Base-by-base conservation (phyloP, 1,140 invertebrate genomes). In the Subanguina moxae region DNA sequence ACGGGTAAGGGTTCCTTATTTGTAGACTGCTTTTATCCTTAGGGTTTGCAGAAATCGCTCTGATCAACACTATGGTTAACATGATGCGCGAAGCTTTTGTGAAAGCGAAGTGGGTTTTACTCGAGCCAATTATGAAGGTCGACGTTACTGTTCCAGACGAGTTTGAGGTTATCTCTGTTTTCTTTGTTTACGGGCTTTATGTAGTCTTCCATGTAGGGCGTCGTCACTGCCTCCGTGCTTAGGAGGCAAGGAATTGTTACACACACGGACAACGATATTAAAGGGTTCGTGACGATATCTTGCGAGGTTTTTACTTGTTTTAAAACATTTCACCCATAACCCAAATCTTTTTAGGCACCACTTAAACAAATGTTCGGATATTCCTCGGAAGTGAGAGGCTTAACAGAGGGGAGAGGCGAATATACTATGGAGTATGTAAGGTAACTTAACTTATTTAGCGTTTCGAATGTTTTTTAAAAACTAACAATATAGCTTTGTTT, bases 291-390 rank as follows among this genome's bases (percentile, higher is more conserved):
- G 23, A 38, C 32, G 3, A 38, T 38, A 38, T 38, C 32, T 38
- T 38, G 3, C 11, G 32, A 38, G 32, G 32, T 38, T 5, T 38
- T 64, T 38, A 11, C 59, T 21, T 23, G 3, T 30, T 43, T 13
- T 21, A 59, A 59, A 46, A 46, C 15, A 21, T 46, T 46, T 46
- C 15, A 21, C 45, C 67, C 7, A 1, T 15, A 65, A 19, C 71
- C 11, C 9, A 9, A n/a, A 9, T 71, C 72, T 71, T 5, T 38
- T 38, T 73, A 88, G 87, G 90, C 95, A 1, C 93, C 96, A 0
- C 85, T 99, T 0, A 96, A 96, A 83, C 90, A 96, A n/a, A 99
- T 99, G 96, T 99, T 99, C 84, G 95, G 95, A 42, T 99, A 93
- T 85, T 88, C 90, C 1, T 88, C 90, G 11, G 92, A 96, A 83